A percentile compares a stretch with the other conserved stretches of the same genome.
Conservation (phyloP, 2,113 vertebrate genomes). For the Pseudorectes ferrugineus region DNA sequence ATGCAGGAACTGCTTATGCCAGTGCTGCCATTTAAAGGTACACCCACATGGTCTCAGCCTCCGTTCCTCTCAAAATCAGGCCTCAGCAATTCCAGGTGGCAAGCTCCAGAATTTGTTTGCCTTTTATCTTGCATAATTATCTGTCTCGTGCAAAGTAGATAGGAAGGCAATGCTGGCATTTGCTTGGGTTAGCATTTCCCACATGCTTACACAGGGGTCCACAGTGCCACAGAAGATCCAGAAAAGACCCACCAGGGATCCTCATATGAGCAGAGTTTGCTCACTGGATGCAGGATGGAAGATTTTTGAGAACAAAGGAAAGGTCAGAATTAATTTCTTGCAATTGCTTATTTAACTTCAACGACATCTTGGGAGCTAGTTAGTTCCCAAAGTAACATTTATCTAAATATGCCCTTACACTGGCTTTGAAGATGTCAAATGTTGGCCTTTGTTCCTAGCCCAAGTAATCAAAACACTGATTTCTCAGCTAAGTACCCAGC, state of each 20-base stretch:
- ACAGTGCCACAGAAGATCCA: background rate
- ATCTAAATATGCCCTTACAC: background rate
- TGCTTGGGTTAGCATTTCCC: background rate
- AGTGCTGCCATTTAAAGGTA: background rate
- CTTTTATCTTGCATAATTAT: background rate
- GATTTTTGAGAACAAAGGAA: constrained; percentile 14
- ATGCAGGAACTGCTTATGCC: background rate
- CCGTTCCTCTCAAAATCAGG: background rate
- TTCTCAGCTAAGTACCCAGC: background rate
- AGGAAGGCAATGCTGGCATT: background rate
- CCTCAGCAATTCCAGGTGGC: background rate
- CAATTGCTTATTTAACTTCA: background rate
- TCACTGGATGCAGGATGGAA: background rate
- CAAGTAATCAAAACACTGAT: background rate
- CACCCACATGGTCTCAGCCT: background rate
- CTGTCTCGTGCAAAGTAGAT: background rate
- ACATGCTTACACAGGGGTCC: background rate
- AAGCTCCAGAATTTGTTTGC: background rate
- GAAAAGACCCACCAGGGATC: background rate
- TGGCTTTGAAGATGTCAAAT: background rate
- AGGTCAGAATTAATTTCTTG: constrained; percentile 35
- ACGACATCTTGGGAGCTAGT: background rate
- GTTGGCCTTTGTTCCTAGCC: background rate
- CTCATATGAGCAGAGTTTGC: background rate
- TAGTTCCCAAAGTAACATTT: background rate